Percentiles rank a stretch among this genome's conserved stretches.
Conservation (phyloP, 2,797 vertebrate genomes). For the Aotus griseimembra region DNA sequence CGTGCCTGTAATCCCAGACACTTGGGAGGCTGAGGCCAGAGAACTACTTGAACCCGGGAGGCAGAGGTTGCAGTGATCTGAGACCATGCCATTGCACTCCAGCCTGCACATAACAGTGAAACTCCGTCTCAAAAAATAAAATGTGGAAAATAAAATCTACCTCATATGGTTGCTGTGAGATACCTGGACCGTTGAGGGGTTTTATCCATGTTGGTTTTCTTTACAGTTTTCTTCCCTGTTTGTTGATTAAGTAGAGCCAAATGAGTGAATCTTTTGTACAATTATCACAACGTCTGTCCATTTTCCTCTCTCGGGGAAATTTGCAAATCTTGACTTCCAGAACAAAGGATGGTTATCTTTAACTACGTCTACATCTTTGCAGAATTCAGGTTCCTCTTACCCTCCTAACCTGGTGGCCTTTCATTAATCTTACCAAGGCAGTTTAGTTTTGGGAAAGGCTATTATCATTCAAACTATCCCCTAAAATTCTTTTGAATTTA, state of each 20-base stretch:
- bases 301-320: not conserved
- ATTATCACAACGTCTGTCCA: not conserved
- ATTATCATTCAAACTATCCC: not conserved
- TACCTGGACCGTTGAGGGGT: not conserved
- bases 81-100: not conserved
- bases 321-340: not conserved
- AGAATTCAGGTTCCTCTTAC: not conserved
- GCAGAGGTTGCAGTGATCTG: not conserved
- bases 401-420: not conserved
- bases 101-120: not conserved
- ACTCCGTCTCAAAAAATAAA: not conserved
- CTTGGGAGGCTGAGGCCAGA: not conserved
- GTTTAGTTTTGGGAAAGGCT: too few species aligned
- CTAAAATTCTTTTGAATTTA: not conserved
- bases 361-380: not conserved
- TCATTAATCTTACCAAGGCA: not conserved
- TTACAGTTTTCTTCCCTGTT: not conserved
- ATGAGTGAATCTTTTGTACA: not conserved
- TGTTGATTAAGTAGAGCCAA: not conserved
- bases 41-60: not conserved
- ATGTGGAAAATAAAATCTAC: not conserved
- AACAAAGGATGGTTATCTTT: not conserved
- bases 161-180: not conserved
- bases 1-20: not conserved
- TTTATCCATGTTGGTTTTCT: not conserved